Conservation (phyloP, 2,113 vertebrate genomes). For the Danio rerio region GRCz12tu NC_133196.1:18898501-18899000, state of each 20-base stretch:
- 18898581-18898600: slow-evolving; percentile 36
- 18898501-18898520: no score
- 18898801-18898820: slow-evolving; percentile 45
- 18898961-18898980: slow-evolving; percentile 49
- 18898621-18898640: slow-evolving; percentile 20
- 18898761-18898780: slow-evolving; percentile 19
- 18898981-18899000: slow-evolving; percentile 43
- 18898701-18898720: slow-evolving; percentile 35
- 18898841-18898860: slow-evolving; percentile 52
- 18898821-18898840: slow-evolving; percentile 36
- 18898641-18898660: neutral
- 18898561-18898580: no score
- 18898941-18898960: slow-evolving; percentile 42
- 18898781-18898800: slow-evolving; percentile 42
- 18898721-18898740: slow-evolving; percentile 26
- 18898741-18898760: slow-evolving; percentile 40
- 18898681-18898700: slow-evolving; percentile 9
- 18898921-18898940: slow-evolving; percentile 47
- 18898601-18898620: slow-evolving; percentile 69
- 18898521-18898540: no score
- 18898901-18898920: slow-evolving; percentile 16
- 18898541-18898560: no score
- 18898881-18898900: slow-evolving; percentile 53
- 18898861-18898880: slow-evolving; percentile 56
- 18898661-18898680: neutral